These are phyloP conservation scores for Pseudeuparius sepicola DNA, from an alignment of 2,888 invertebrate genomes.

Conservation along the genomic window DNA sequence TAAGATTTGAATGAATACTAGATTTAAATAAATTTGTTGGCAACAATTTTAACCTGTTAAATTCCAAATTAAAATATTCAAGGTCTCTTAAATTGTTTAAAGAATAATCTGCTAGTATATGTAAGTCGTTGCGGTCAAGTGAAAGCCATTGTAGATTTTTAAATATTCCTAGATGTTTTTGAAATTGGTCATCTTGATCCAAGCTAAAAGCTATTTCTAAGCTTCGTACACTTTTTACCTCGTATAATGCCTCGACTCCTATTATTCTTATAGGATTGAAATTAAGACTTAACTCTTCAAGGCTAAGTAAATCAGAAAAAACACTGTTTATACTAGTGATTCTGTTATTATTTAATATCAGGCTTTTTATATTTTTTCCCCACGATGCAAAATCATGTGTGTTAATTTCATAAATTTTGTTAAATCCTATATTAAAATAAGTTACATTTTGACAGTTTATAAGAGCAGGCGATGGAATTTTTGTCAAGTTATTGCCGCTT, in stretches of 20 bases:
- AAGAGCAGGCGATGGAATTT: conserved; percentile 60
- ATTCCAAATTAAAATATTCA: conserved; percentile 77
- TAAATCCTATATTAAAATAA: conserved; percentile 85
- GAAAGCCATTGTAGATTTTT: conserved; percentile 74
- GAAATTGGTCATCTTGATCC: conserved; percentile 67
- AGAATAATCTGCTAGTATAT: conserved; percentile 59
- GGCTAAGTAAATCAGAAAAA: conserved; percentile 61
- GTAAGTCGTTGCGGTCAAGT: conserved; percentile 79
- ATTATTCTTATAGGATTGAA: conserved; percentile 82
- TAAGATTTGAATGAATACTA: conserved; percentile 59
- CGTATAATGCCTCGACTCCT: conserved; percentile 69
- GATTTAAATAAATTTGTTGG: conserved; percentile 58
- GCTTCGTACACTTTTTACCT: conserved; percentile 67
- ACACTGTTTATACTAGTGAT: conserved; percentile 63
- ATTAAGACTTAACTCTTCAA: conserved; percentile 82
- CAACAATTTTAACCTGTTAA: conserved; percentile 66
- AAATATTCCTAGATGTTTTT: conserved; percentile 67
- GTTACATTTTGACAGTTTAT: conserved; percentile 63
- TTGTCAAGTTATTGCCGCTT: conserved; percentile 69
- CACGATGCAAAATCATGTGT: conserved; percentile 69
- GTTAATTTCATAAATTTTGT: conserved; percentile 67
- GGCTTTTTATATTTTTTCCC: conserved; percentile 69
- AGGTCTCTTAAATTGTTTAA: conserved; percentile 58
- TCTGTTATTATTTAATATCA: conserved; percentile 75
- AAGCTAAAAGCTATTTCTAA: conserved; percentile 80